phyloP scores from a whole-genome alignment of 2,113 vertebrate genomes.

The Actinemys pallida region DNA sequence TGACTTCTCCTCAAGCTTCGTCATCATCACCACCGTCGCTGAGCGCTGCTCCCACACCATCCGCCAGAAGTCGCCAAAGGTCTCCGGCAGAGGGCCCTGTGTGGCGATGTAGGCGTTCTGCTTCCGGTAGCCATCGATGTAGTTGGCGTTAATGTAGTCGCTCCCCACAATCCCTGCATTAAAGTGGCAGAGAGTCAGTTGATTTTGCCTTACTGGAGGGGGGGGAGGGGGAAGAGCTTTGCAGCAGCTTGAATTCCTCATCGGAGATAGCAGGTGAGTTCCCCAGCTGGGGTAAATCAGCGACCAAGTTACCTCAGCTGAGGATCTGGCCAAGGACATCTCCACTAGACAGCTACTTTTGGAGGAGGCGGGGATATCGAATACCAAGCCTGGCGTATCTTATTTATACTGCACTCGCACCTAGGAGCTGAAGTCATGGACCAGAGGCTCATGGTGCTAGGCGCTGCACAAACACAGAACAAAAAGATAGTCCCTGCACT shows the following conservation, averaged over 20 bases:
- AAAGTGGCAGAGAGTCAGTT: not conserved
- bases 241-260: not conserved
- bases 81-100: conserved; percentile 94
- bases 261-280: not conserved
- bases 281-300: not conserved
- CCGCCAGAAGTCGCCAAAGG: conserved; percentile 98
- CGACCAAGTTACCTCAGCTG: not conserved
- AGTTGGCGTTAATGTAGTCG: conserved; percentile 98
- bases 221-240: not conserved
- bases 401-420: not conserved
- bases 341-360: not conserved
- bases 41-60: conserved; percentile 99
- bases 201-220: not conserved
- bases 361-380: fast-evolving
- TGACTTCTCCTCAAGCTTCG: conserved; percentile 96
- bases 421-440: not conserved
- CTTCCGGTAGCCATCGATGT: conserved; percentile 97
- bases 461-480: not conserved
- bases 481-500: not conserved
- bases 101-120: conserved; percentile 99
- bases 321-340: not conserved
- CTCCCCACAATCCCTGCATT: conserved; percentile 92
- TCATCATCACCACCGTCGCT: conserved; percentile 99
- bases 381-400: fast-evolving
- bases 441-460: not conserved